Base-by-base conservation (phyloP, 2,113 vertebrate genomes). In the Heterotis niloticus region DNA sequence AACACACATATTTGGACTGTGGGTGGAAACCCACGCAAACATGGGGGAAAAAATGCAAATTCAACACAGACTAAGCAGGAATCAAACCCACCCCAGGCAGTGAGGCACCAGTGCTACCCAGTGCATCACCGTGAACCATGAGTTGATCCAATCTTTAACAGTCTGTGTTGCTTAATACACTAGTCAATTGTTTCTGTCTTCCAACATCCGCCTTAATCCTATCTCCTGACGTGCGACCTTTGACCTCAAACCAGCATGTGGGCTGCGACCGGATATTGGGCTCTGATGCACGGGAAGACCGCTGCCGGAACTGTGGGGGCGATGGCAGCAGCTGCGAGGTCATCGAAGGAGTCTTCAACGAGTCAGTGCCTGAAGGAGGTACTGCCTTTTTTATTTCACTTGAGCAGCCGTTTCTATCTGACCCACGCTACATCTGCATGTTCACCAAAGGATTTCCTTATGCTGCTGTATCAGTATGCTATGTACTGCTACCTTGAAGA, bases 211-310 rank as follows among this genome's bases (percentile, higher is more conserved):
- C 34, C 34, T 44, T 44, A 44, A 44, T 84, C 84, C 82, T 80
- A 67, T 77, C 10, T 1, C 64, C 77, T 84, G 83, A 83, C 5
- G 71, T 78, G 68, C 80, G 85, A 70, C 74, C 51, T 26, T 16
- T 74, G 10, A 70, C 79, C 23, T n/a, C 59, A 62, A 14, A 62
- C 10, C 87, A 99, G 98, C 97, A 99, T 0, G 96, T 99, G 76
- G 98, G 98, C 83, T 99, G 98, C 0, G 98, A 99, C 87, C 94
- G 96, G 5, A 90, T 98, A 80, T 92, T 99, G 65, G 95, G 95
- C 87, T 99, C 96, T 0, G 96, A 98, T 60, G 85, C 94, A 0
- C 93, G 96, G 5, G 98, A 99, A 80, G 98, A 99, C 86, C 96
- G 95, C 79, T 98, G 97, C 75, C 92, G 96, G 0, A 88, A 95